These are phyloP conservation scores for Melanotaenia duboulayi DNA, from an alignment of 2,113 vertebrate genomes.

Conservation along the genomic window DNA sequence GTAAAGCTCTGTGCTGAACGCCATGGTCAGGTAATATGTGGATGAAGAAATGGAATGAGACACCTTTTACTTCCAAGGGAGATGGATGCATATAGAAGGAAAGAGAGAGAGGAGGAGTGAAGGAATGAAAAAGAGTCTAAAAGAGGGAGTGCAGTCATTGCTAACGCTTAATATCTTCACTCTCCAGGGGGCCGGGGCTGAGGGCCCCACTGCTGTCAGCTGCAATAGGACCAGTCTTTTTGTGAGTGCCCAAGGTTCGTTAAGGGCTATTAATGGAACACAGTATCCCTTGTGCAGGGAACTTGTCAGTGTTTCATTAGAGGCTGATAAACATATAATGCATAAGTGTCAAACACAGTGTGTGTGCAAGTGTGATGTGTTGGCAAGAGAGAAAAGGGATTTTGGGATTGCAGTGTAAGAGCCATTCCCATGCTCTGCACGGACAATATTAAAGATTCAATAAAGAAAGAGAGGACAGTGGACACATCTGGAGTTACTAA, in stretches of 20 bases:
- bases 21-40: conserved; percentile 63
- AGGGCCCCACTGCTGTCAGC: conserved; percentile 76
- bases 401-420: conserved; percentile 65
- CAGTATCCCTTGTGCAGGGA: conserved; percentile 71
- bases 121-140: conserved; percentile 47
- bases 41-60: conserved; percentile 72
- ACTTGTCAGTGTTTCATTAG: conserved; percentile 83
- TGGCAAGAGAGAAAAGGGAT: conserved; percentile 49
- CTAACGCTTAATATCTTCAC: conserved; percentile 79
- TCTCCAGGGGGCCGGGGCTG: conserved; percentile 73
- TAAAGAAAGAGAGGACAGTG: conserved; percentile 14
- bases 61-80: conserved; percentile 68
- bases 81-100: conserved; percentile 49
- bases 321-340: conserved; percentile 81
- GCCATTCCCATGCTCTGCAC: conserved; percentile 64
- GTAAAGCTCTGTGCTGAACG: conserved; percentile 53
- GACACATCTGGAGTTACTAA: conserved; percentile 17
- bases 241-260: conserved; percentile 78
- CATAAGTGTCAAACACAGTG: conserved; percentile 74
- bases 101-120: conserved; percentile 1
- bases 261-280: conserved; percentile 81
- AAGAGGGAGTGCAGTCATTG: conserved; percentile 63
- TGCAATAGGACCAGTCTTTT: conserved; percentile 75
- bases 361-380: conserved; percentile 51
- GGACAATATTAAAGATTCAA: conserved; percentile 65